Percentiles rank a stretch among this genome's conserved stretches.
Conservation (phyloP, 2,888 invertebrate genomes). For the Hydropsyche betteni region DNA sequence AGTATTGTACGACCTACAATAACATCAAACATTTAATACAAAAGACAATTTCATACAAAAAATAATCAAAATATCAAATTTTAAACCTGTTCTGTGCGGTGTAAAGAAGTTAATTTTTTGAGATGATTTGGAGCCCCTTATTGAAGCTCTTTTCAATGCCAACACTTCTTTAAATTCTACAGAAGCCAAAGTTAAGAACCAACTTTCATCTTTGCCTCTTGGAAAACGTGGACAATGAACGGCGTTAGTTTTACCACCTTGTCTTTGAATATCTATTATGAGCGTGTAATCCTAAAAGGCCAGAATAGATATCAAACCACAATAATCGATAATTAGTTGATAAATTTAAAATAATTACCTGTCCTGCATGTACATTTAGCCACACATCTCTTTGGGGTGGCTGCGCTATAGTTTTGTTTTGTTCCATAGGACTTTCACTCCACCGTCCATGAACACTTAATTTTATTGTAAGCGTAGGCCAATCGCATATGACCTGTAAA, state of each 20-base stretch:
- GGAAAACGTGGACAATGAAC: slow-evolving; percentile 88
- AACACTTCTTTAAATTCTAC: slow-evolving; percentile 75
- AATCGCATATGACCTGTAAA: slow-evolving; percentile 67
- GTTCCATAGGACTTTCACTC: slow-evolving; percentile 60
- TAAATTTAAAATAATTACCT: slow-evolving; percentile 58
- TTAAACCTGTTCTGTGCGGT: slow-evolving; percentile 64
- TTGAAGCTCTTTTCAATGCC: slow-evolving; percentile 80
- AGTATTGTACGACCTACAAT: slow-evolving; percentile 76
- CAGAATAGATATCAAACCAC: slow-evolving; percentile 31
- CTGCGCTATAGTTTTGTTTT: slow-evolving; percentile 59
- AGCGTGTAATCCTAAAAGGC: slow-evolving; percentile 73
- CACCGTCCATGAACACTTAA: slow-evolving; percentile 68
- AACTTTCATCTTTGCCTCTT: slow-evolving; percentile 94
- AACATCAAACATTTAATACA: slow-evolving; percentile 49
- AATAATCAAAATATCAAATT: not conserved
- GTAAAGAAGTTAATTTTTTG: slow-evolving; percentile 70
- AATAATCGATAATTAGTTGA: not conserved
- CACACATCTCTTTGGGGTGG: slow-evolving; percentile 61
- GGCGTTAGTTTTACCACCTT: slow-evolving; percentile 66
- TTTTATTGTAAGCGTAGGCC: slow-evolving; percentile 72
- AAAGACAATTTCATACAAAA: not conserved
- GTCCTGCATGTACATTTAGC: slow-evolving; percentile 72
- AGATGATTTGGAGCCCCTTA: slow-evolving; percentile 63
- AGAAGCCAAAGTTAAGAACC: slow-evolving; percentile 89
- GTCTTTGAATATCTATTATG: slow-evolving; percentile 66